Evolutionary conservation across 2,113 vertebrate genomes (phyloP).

Genomic region (Empidonax traillii): DNA sequence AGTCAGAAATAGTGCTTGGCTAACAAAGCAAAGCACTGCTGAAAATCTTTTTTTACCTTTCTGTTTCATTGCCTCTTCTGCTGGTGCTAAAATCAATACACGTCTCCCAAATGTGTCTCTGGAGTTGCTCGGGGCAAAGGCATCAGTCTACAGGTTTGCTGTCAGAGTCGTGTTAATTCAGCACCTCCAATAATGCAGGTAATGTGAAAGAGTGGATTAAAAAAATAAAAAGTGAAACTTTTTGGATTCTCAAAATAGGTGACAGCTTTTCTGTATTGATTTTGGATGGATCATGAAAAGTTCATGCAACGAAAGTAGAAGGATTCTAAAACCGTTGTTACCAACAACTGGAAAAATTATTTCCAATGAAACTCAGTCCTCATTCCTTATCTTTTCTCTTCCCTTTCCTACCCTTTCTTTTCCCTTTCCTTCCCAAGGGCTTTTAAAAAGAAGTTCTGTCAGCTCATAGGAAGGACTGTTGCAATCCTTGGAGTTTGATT

Average conservation of each 20-base stretch:
- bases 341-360: neutral
- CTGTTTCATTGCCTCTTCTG: neutral
- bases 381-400: neutral
- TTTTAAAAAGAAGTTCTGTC: neutral
- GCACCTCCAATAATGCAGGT: neutral
- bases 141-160: neutral
- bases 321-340: neutral
- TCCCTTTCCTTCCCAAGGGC: neutral
- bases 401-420: neutral
- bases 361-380: neutral
- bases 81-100: neutral
- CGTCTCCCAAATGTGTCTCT: neutral
- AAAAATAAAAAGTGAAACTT: neutral
- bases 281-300: neutral
- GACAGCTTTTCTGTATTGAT: neutral
- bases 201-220: neutral
- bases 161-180: slow-evolving; percentile 28
- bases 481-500: neutral
- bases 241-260: neutral
- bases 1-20: neutral
- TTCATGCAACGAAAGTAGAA: neutral
- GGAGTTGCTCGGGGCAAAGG: neutral
- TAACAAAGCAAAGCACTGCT: neutral
- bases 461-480: neutral
- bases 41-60: neutral